A percentile compares a stretch with the other conserved stretches of the same genome.
Evolutionary conservation across 2,888 invertebrate genomes (phyloP).

Genomic region (Cotesia congregata): DNA sequence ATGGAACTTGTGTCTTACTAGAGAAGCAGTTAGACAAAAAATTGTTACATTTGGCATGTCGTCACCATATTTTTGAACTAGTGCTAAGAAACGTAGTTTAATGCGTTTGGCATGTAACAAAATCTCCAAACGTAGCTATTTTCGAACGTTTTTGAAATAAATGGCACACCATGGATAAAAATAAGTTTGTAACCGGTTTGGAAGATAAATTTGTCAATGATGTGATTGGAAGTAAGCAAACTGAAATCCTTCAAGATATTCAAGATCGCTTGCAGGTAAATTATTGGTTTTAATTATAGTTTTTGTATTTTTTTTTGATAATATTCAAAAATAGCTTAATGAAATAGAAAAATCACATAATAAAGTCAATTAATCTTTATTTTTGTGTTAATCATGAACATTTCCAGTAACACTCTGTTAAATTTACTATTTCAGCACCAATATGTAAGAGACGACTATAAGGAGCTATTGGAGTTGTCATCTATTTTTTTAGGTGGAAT

Average conservation of each 20-base stretch:
- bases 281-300: neutral
- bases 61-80: constrained; percentile 17
- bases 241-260: neutral
- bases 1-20: neutral
- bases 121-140: constrained; percentile 6
- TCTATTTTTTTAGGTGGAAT: constrained; percentile 53
- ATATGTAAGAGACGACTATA: constrained; percentile 6
- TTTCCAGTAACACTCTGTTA: neutral
- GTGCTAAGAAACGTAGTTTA: constrained; percentile 5
- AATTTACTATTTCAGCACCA: neutral
- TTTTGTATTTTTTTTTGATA: neutral
- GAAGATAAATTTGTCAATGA: neutral
- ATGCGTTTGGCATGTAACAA: neutral
- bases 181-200: neutral
- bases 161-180: neutral
- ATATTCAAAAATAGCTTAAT: neutral
- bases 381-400: neutral
- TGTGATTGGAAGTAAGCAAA: neutral
- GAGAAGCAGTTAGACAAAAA: neutral
- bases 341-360: too few relatives aligned
- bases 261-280: neutral
- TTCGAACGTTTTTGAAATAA: neutral
- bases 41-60: constrained; percentile 10
- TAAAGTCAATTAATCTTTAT: too few relatives aligned
- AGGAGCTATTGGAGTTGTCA: constrained; percentile 44